Percentiles rank a stretch among this genome's conserved stretches.
phyloP scores from a whole-genome alignment of 2,888 invertebrate species.

The Idaea biselata region DNA sequence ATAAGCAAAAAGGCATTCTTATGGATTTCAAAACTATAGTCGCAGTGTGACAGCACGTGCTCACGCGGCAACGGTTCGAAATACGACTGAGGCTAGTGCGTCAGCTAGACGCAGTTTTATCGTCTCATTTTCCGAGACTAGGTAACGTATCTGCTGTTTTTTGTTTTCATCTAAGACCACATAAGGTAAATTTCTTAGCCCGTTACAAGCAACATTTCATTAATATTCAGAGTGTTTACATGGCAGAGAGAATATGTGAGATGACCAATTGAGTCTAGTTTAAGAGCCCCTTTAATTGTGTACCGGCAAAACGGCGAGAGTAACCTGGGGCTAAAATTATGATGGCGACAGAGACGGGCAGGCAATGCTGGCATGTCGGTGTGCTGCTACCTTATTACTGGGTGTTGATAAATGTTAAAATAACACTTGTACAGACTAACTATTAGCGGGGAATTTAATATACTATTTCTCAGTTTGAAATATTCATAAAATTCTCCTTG shows the following conservation, averaged over 20 bases:
- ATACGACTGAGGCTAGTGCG: too few relatives aligned
- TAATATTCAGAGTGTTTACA: conserved; percentile 57
- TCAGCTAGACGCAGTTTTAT: too few relatives aligned
- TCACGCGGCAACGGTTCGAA: too few relatives aligned
- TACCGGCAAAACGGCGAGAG: conserved; percentile 39
- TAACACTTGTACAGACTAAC: conserved; percentile 24
- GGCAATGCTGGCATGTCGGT: conserved; percentile 14
- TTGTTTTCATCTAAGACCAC: conserved; percentile 42
- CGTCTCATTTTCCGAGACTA: too few relatives aligned
- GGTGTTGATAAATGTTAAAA: conserved; percentile 55
- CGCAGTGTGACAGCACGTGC: too few relatives aligned
- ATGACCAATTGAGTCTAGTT: conserved; percentile 40
- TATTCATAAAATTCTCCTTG: not conserved
- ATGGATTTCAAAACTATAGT: too few relatives aligned
- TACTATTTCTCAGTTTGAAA: not conserved
- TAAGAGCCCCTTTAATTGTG: conserved; percentile 50
- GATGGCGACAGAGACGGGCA: conserved; percentile 32
- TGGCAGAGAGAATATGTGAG: conserved; percentile 40
- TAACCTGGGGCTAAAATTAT: conserved; percentile 48
- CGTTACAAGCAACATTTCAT: conserved; percentile 40
- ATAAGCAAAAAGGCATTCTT: too few relatives aligned
- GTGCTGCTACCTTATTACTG: conserved; percentile 44
- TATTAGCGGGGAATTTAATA: not conserved
- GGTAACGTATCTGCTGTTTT: too few relatives aligned
- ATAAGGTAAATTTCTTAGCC: conserved; percentile 42